Evolutionary conservation across 2,888 invertebrate species (phyloP).

Genomic region (Acleris cristana): DNA sequence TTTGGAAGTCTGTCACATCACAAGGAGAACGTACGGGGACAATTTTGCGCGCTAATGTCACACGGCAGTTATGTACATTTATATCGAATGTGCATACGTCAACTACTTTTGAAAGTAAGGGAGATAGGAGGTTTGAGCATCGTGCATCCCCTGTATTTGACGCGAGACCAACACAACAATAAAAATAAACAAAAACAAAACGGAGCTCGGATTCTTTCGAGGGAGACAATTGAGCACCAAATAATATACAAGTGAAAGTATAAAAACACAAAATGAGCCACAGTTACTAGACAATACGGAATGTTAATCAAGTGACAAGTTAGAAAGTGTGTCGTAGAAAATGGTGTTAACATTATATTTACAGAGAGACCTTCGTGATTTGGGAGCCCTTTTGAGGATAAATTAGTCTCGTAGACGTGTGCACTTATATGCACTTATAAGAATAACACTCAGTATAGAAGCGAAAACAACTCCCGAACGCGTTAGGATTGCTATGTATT

Average conservation of each 20-base stretch:
- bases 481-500: background rate
- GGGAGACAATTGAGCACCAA: constrained; percentile 76
- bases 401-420: constrained; percentile 38
- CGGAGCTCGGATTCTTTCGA: constrained; percentile 78
- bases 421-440: background rate
- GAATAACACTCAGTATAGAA: constrained; percentile 6
- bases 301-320: constrained; percentile 72
- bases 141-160: constrained; percentile 82
- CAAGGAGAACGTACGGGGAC: constrained; percentile 37
- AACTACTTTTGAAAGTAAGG: constrained; percentile 54
- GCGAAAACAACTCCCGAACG: background rate
- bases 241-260: constrained; percentile 54
- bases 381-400: constrained; percentile 57
- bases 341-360: constrained; percentile 60
- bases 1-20: constrained; percentile 39
- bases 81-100: constrained; percentile 52
- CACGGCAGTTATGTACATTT: constrained; percentile 40
- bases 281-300: constrained; percentile 64
- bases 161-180: constrained; percentile 69
- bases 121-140: constrained; percentile 78
- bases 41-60: constrained; percentile 29
- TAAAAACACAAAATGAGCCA: constrained; percentile 47
- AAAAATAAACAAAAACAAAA: constrained; percentile 57
- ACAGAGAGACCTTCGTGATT: constrained; percentile 47
- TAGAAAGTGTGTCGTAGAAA: constrained; percentile 66